Conservation (phyloP, 2,113 vertebrate genomes). For the Equus przewalskii region DNA sequence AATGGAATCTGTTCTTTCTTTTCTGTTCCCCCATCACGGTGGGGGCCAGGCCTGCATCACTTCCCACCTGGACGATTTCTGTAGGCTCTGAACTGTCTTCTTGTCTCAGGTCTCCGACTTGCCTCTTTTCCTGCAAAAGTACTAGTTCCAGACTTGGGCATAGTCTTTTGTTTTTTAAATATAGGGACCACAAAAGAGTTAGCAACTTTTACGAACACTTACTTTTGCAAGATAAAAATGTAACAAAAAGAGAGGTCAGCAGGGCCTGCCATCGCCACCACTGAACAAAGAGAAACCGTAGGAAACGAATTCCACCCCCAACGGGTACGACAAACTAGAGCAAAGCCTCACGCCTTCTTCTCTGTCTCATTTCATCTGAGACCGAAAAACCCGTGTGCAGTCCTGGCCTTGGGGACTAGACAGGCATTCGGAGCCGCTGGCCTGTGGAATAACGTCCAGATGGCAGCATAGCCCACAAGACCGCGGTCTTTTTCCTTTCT, state of each 20-base stretch:
- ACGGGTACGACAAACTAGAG: too few relatives aligned
- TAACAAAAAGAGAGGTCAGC: not conserved
- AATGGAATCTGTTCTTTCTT: not conserved
- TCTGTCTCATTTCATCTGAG: not conserved
- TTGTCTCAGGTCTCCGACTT: accelerated
- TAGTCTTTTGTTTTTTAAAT: too few relatives aligned
- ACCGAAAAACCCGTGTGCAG: not conserved
- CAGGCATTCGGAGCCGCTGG: not conserved
- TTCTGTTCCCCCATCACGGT: not conserved
- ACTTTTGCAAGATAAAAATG: not conserved
- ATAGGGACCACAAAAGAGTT: not conserved
- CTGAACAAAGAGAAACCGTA: not conserved
- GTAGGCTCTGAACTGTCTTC: too few relatives aligned
- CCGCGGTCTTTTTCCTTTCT: not conserved
- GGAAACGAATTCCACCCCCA: not conserved
- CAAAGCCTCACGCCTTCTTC: not conserved
- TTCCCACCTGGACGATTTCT: not conserved
- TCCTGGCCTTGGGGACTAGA: too few relatives aligned
- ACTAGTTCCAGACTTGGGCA: not conserved
- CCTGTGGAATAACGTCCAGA: not conserved
- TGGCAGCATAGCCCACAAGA: not conserved
- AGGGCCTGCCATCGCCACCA: accelerated
- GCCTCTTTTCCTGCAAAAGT: too few relatives aligned
- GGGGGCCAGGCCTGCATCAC: not conserved
- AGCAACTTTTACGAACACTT: not conserved